Percentiles rank a stretch among this genome's conserved stretches.
phyloP scores from a whole-genome alignment of 2,797 vertebrate genomes.

The Notolepis coatsorum region DNA sequence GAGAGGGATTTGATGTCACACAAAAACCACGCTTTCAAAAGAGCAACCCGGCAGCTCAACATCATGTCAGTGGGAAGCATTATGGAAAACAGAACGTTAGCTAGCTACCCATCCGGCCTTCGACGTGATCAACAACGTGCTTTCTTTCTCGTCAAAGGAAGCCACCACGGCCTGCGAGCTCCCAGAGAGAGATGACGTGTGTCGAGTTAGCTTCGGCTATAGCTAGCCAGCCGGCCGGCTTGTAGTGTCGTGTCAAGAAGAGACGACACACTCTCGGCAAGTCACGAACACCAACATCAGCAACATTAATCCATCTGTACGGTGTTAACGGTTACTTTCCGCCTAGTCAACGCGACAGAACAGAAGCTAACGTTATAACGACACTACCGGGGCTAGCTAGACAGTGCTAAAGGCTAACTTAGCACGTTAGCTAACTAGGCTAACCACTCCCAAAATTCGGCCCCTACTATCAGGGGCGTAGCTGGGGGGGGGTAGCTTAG shows the following conservation, averaged over 20 bases:
- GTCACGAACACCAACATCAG: neutral
- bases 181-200: conserved; percentile 73
- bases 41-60: accelerated
- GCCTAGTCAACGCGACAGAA: conserved; percentile 5
- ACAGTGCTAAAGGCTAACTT: conserved; percentile 43
- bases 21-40: neutral
- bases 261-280: neutral
- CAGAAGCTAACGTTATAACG: conserved; percentile 38
- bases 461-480: no score
- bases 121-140: conserved; percentile 53
- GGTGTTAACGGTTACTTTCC: neutral
- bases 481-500: no score
- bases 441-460: conserved; percentile 80
- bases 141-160: conserved; percentile 56
- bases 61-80: neutral
- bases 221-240: conserved; percentile 33
- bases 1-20: neutral
- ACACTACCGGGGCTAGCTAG: conserved; percentile 40
- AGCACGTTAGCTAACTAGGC: conserved; percentile 65
- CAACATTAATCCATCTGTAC: neutral
- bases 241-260: neutral
- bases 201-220: conserved; percentile 47
- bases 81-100: conserved; percentile 12
- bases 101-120: conserved; percentile 31
- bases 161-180: conserved; percentile 66